Evolutionary conservation across 2,888 invertebrate genomes (phyloP).

Genomic region (Mesoligia furuncula): DNA sequence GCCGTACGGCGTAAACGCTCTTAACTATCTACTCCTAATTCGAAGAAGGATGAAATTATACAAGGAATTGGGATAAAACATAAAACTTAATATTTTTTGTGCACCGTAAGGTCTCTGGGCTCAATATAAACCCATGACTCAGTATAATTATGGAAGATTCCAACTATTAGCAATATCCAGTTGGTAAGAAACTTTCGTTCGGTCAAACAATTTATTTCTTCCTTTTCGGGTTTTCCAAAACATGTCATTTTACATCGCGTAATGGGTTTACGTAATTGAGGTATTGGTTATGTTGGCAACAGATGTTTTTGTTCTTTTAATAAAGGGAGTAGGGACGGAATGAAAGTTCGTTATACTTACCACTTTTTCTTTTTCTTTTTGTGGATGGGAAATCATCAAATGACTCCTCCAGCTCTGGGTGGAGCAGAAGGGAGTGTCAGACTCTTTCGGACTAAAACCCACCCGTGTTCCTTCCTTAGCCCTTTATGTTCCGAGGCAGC

Average conservation of each 20-base stretch:
- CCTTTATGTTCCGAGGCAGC: no score
- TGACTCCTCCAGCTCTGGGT: no score
- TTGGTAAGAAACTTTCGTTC: constrained; percentile 13
- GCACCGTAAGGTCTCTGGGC: neutral
- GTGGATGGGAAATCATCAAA: no score
- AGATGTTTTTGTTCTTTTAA: neutral
- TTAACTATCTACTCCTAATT: constrained; percentile 32
- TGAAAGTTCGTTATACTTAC: constrained; percentile 2
- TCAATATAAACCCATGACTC: constrained; percentile 49
- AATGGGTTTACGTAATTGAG: constrained; percentile 18
- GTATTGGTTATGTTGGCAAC: neutral
- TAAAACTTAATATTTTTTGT: constrained; percentile 3
- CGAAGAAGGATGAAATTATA: constrained; percentile 26
- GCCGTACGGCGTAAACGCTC: no score
- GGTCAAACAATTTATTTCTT: constrained; percentile 6
- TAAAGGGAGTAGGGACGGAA: neutral
- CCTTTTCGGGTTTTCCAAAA: constrained; percentile 23
- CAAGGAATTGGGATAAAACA: neutral
- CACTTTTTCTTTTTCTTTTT: no score
- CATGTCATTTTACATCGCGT: neutral
- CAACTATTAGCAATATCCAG: neutral
- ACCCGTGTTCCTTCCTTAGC: no score
- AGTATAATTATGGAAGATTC: constrained; percentile 45
- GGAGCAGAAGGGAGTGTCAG: no score
- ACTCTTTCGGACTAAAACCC: no score